These are phyloP conservation scores for Idris sp. DNA, from an alignment of 1,140 invertebrate species.

Conservation along the genomic window DNA sequence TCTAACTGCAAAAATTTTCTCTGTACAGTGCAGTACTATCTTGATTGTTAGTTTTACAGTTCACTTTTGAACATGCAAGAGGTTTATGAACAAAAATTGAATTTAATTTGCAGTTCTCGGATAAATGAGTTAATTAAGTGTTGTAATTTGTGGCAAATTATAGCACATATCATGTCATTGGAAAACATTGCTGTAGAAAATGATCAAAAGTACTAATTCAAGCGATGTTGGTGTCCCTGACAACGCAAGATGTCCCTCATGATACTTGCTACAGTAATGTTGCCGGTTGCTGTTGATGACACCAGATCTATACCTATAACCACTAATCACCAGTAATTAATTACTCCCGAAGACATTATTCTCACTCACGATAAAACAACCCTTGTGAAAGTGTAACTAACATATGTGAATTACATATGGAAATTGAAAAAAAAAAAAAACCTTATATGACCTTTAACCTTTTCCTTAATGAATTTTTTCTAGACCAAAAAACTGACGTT, in stretches of 20 bases:
- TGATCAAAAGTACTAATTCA: constrained; percentile 41
- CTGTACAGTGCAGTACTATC: no score
- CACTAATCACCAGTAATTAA: constrained; percentile 49
- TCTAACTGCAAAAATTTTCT: no score
- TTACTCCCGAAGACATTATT: constrained; percentile 38
- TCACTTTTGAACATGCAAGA: no score
- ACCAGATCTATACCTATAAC: constrained; percentile 31
- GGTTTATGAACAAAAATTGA: no score
- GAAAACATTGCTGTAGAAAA: constrained; percentile 14
- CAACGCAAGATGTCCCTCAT: constrained; percentile 42
- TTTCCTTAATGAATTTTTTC: no score
- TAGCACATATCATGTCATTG: constrained; percentile 4
- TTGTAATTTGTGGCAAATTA: constrained; percentile 2
- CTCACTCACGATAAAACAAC: constrained; percentile 21
- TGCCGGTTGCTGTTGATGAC: constrained; percentile 36
- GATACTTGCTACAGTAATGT: constrained; percentile 51
- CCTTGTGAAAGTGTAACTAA: no score
- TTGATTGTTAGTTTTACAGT: no score
- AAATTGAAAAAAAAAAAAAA: no score
- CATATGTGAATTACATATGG: no score
- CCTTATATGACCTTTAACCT: no score
- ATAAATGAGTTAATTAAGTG: constrained; percentile 8
- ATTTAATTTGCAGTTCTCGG: no score
- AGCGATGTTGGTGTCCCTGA: constrained; percentile 25
- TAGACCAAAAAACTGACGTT: no score